Evolutionary conservation across 2,113 vertebrate species (phyloP).

Genomic region (Saiga tatarica): DNA sequence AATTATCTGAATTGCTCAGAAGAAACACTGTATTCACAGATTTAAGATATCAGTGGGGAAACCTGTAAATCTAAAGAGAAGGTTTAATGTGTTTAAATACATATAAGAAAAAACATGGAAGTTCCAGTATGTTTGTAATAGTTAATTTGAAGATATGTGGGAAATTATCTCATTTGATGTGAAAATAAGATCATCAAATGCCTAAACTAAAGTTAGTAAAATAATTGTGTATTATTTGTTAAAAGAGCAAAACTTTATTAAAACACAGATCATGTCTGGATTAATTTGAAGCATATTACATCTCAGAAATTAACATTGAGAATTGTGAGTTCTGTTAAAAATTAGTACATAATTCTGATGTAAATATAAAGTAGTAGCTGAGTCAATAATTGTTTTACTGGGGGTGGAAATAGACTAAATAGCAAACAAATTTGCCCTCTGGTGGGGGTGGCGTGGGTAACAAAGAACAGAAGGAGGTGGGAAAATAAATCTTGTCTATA

Average conservation of each 20-base stretch:
- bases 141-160: background rate
- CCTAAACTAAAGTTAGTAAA: background rate
- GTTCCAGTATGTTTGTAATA: background rate
- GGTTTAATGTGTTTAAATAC: background rate
- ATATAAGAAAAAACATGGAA: background rate
- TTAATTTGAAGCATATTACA: background rate
- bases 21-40: background rate
- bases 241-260: background rate
- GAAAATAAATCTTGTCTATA: background rate
- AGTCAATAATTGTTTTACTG: background rate
- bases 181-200: background rate
- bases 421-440: background rate
- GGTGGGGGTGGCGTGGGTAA: rapidly evolving
- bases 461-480: background rate
- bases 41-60: background rate
- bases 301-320: background rate
- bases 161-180: background rate
- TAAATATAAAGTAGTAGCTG: background rate
- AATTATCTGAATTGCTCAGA: background rate
- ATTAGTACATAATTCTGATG: background rate
- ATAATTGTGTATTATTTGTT: background rate
- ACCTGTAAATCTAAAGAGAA: background rate
- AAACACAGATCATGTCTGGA: background rate
- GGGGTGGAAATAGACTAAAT: background rate
- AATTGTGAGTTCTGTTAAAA: background rate